phyloP scores from a whole-genome alignment of 2,797 vertebrate species.

The Heteromormyrus szaboi region DNA sequence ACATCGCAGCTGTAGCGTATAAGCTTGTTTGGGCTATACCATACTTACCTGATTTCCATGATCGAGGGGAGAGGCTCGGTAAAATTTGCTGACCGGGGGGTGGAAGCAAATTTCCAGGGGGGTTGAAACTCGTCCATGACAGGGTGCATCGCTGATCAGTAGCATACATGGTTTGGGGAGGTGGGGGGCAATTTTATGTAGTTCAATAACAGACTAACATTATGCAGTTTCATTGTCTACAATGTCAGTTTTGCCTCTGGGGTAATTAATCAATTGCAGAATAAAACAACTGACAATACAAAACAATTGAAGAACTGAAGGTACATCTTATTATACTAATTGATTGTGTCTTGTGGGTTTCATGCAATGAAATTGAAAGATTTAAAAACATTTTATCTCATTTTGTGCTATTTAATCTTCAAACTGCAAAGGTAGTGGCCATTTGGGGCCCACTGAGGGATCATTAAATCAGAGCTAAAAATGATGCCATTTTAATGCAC shows the following conservation, averaged over 20 bases:
- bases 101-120: background rate
- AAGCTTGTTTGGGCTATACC: background rate
- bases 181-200: background rate
- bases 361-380: background rate
- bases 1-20: background rate
- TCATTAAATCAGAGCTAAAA: background rate
- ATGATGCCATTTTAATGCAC: background rate
- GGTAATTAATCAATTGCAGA: background rate
- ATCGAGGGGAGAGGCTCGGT: background rate
- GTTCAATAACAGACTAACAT: background rate
- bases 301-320: background rate
- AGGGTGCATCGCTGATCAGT: background rate
- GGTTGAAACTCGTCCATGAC: background rate
- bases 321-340: background rate
- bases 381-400: background rate
- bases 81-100: background rate
- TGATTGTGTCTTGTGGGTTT: background rate
- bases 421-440: background rate
- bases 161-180: background rate
- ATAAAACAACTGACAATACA: background rate
- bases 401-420: background rate
- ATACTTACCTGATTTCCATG: background rate
- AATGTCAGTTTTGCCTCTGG: background rate
- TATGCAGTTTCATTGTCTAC: background rate
- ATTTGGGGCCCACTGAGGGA: background rate